These are phyloP conservation scores for Teinopalpus imperialis DNA, from an alignment of 2,888 invertebrate species.

Conservation along the genomic window DNA sequence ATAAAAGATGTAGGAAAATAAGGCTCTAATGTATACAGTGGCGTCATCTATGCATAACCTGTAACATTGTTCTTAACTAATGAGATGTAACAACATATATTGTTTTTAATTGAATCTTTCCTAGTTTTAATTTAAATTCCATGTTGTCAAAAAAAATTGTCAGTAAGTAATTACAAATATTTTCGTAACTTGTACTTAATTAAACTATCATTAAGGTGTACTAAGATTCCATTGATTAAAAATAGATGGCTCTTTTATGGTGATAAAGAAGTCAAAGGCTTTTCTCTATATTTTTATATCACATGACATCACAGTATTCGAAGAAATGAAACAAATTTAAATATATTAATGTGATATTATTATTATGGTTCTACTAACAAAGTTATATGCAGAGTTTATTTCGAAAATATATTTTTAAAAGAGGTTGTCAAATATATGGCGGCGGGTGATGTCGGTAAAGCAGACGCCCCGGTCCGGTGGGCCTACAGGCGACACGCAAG, in stretches of 20 bases:
- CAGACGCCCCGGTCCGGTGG: slow-evolving; percentile 58
- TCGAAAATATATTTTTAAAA: background rate
- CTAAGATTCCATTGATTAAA: slow-evolving; percentile 16
- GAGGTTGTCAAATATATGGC: slow-evolving; percentile 60
- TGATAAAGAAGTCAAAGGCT: slow-evolving; percentile 60
- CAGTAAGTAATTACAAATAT: background rate
- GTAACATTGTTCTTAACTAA: background rate
- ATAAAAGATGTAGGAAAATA: slow-evolving; percentile 9
- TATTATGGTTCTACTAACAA: background rate
- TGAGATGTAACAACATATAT: background rate
- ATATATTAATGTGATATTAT: too few relatives aligned
- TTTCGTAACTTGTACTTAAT: background rate
- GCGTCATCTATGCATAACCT: slow-evolving; percentile 19
- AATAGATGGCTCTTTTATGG: slow-evolving; percentile 48
- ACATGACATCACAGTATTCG: too few relatives aligned
- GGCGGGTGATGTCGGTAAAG: slow-evolving; percentile 60
- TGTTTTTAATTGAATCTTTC: too few relatives aligned
- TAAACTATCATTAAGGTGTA: background rate
- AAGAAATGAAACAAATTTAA: background rate
- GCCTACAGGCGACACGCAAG: slow-evolving; percentile 71
- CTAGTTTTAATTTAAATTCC: too few relatives aligned
- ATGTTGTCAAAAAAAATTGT: too few relatives aligned
- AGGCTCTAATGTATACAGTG: slow-evolving; percentile 14
- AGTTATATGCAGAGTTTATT: background rate
- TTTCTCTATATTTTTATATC: slow-evolving; percentile 42